These are phyloP conservation scores for Atherix ibis DNA, from an alignment of 2,888 invertebrate species.

Conservation along the genomic window DNA sequence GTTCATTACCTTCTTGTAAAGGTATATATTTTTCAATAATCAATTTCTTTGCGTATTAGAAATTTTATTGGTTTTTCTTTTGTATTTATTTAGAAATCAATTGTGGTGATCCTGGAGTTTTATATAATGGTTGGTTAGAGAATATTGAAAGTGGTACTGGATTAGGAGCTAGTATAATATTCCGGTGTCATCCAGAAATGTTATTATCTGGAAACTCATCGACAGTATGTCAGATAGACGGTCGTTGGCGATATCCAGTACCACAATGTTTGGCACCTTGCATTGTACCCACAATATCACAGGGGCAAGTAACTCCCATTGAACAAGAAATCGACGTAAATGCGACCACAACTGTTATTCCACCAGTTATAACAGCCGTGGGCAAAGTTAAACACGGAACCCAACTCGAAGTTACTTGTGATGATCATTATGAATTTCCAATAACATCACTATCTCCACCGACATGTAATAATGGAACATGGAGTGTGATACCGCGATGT, in stretches of 20 bases:
- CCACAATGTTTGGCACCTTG: slow-evolving; percentile 91
- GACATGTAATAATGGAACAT: slow-evolving; percentile 86
- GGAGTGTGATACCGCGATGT: slow-evolving; percentile 82
- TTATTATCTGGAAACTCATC: slow-evolving; percentile 75
- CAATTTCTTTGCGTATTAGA: not conserved
- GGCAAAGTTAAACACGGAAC: slow-evolving; percentile 48
- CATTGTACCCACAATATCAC: slow-evolving; percentile 74
- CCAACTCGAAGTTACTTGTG: slow-evolving; percentile 60
- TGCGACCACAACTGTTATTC: slow-evolving; percentile 22
- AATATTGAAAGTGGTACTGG: slow-evolving; percentile 81
- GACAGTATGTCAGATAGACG: slow-evolving; percentile 84
- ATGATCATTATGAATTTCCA: slow-evolving; percentile 71
- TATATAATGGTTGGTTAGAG: slow-evolving; percentile 93
- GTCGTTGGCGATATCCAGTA: slow-evolving; percentile 84
- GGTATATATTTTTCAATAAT: slow-evolving; percentile 36
- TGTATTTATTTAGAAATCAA: slow-evolving; percentile 64
- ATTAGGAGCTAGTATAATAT: slow-evolving; percentile 81
- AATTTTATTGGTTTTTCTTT: not conserved
- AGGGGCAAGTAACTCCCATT: slow-evolving; percentile 55
- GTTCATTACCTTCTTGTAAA: slow-evolving; percentile 80
- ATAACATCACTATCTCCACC: slow-evolving; percentile 56
- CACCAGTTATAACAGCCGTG: slow-evolving; percentile 35
- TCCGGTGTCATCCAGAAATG: slow-evolving; percentile 86
- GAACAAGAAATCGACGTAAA: slow-evolving; percentile 28
- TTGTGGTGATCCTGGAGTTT: slow-evolving; percentile 83